phyloP scores from a whole-genome alignment of 2,113 vertebrate species.

The Lepidiolamprologus cunningtoni region DNA sequence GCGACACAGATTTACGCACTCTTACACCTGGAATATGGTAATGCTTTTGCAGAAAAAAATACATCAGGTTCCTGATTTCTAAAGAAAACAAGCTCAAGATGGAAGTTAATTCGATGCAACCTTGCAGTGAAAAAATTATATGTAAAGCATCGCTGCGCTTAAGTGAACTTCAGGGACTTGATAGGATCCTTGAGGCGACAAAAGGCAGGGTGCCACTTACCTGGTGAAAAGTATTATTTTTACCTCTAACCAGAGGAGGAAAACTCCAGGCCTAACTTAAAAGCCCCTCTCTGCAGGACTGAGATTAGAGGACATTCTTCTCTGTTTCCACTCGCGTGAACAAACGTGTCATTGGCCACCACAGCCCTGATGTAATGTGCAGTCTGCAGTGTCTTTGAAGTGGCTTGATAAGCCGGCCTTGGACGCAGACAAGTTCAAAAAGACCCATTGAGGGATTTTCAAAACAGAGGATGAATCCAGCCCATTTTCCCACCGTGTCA shows the following conservation, averaged over 20 bases:
- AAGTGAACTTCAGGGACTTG: neutral
- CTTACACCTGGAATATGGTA: neutral
- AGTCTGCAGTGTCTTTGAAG: slow-evolving; percentile 42
- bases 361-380: slow-evolving; percentile 3
- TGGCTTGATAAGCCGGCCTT: slow-evolving; percentile 34
- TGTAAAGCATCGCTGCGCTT: neutral
- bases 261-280: slow-evolving; percentile 23
- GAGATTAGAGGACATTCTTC: slow-evolving; percentile 53
- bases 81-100: neutral
- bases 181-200: neutral
- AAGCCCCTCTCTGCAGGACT: slow-evolving; percentile 43
- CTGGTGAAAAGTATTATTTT: slow-evolving; percentile 11
- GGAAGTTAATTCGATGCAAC: neutral
- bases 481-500: slow-evolving; percentile 26
- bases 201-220: slow-evolving; percentile 24
- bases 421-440: slow-evolving; percentile 20
- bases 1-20: neutral
- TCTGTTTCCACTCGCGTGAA: slow-evolving; percentile 21
- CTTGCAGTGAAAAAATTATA: neutral
- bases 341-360: slow-evolving; percentile 13
- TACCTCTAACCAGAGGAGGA: neutral
- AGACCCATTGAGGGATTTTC: slow-evolving; percentile 21
- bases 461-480: slow-evolving; percentile 32
- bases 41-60: neutral
- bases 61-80: neutral